Base-by-base conservation (phyloP, 2,113 vertebrate genomes). In the Gavia stellata region DNA sequence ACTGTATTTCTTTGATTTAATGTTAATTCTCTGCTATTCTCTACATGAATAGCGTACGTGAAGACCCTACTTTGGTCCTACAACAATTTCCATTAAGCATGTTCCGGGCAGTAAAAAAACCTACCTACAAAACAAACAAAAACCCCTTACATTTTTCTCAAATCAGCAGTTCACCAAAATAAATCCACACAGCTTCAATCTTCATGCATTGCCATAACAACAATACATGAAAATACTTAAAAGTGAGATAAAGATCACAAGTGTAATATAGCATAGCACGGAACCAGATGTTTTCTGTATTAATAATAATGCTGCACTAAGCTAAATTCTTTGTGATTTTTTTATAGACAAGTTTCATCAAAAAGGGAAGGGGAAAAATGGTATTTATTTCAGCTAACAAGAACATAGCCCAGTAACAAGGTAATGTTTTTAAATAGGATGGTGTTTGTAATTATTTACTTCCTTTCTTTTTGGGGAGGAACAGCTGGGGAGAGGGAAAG, bases 201-300 rank as follows among this genome's bases (percentile, higher is more conserved):
- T 73, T 78, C 62, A 84, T 12, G n/a, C 52, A 71, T 79, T 87
- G 63, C 52, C 44, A 74, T 25, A 90, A 81, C 14, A 90, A 52
- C 29, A 82, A 33, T 17, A 86, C 28, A 73, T 1, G 4, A 86
- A 88, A 91, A 89, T 14, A 92, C 12, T 81, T 86, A 55, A 34
- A 92, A 92, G 38, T 31, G n/a, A 92, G 80, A 78, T 81, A 94
- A 94, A 86, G n/a, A 92, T 86, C 81, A 42, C 12, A 84, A 86
- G 42, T 56, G 33, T 44, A 56, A 77, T 40, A 77, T 0, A 83
- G 29, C 33, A 78, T 8, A 87, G 36, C 63, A 77, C 21, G 78
- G 77, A 74, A 91, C 12, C 81, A 96, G 70, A 90, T 88, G 90
- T 87, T 81, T 93, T 75, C 44, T 66, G 29, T 63, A 84, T 42